Evolutionary conservation across 2,888 invertebrate species (phyloP), one percentile per base, ranked within the genome.

Genomic region (Opisthograptis luteolata): DNA sequence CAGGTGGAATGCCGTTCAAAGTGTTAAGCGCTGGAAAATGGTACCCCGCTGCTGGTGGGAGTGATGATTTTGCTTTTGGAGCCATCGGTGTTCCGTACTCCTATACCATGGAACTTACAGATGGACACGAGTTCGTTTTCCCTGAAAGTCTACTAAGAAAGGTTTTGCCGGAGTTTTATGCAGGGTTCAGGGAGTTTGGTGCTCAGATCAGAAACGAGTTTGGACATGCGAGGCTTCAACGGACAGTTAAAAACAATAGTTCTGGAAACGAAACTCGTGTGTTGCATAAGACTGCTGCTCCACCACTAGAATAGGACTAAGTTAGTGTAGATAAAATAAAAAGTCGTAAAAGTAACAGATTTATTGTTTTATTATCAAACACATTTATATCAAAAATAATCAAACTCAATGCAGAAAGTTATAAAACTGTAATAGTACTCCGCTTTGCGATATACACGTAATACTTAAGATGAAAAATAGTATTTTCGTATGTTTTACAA

Each of bases 101-200:
- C 0, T 94, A 92, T 55, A 93, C 94, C 0, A 87, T 93, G 76
- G 94, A 94, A 71, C 73, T 94, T 10, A 93, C 93, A 0, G 87
- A 92, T 17, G 91, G 89, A 1, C 66, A 64, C 9, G 85, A 96
- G 6, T 97, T 97, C 71, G 70, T 94, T 0, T 90, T 94, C 56
- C 96, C 96, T 0, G 92, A 83, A 53, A 22, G 55, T 1, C 64
- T 73, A 0, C 64, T 91, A 0, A 64, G 56, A 0, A 58, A 14
- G 7, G 73, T 74, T 0, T 39, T 90, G 28, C 87, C 90, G 17
- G 78, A 81, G 42, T 82, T 82, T 46, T 89, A 81, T 35, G 81
- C 81, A 66, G 90, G 89, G 0, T 90, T 90, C 50, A 79, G 60
- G 58, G 68, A 55, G 3, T 85, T 88, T 43, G 83, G 65, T 1